Base-by-base conservation (phyloP, 2,888 invertebrate species). In the Tipula vernalis region DNA sequence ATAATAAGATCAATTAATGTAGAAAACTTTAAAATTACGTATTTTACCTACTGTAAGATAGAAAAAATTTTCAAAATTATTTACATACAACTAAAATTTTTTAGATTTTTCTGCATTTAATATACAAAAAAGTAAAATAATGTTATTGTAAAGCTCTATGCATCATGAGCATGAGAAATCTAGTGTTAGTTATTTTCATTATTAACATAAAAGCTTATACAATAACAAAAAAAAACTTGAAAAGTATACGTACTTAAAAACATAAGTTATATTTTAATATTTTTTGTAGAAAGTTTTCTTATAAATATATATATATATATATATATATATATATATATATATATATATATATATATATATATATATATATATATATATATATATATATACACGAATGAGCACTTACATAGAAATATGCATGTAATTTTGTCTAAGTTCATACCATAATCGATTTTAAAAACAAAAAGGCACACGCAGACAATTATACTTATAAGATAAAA, bases 191-290 rank as follows among this genome's bases (percentile, higher is more conserved):
- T 71, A 71, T 71, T 71, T 71, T 71, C 71, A 28, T 71, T 71
- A 71, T 71, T 71, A 71, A 71, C 71, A 71, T 71, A 71, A 57
- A 71, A 71, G 71, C 71, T 71, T 71, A 71, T 71, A 71, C 71
- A 71, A 18, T 71, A 71, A 71, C 71, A 28, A 51, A 3, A 44
- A 71, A 18, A 28, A 71, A 12, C 28, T 71, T 71, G 28, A 71
- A 71, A 71, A 71, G 28, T 71, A 71, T 71, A 71, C 71, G 71
- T 71, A 71, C 71, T 71, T 71, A 28, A 71, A 28, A 71, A 71
- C 71, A 71, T 71, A 71, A 71, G 71, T 71, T 71, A 71, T 71
- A 18, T 71, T 71, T 71, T 28, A 71, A 28, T 5, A 12, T 5
- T 18, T 57, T 57, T 28, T 28, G 15, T 57, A 18, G 39, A 39